Conservation (phyloP, 1,140 invertebrate species). For the Bombyx mandarina region DNA sequence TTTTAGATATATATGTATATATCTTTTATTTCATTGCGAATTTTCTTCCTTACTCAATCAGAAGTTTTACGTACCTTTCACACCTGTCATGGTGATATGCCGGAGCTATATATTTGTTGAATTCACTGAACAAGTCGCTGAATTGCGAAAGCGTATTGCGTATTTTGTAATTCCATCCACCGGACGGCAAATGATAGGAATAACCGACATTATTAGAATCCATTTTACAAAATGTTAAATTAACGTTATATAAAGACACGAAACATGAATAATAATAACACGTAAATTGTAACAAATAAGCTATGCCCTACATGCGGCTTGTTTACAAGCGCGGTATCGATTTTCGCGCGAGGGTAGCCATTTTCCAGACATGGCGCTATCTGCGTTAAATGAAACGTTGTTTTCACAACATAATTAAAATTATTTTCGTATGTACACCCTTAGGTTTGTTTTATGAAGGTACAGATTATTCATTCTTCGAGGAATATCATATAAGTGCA, state of each 20-base stretch:
- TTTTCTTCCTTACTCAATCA: too few relatives aligned
- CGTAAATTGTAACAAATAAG: constrained; percentile 31
- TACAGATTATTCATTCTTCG: too few relatives aligned
- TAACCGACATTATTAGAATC: constrained; percentile 81
- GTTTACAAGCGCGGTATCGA: constrained; percentile 68
- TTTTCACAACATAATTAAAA: too few relatives aligned
- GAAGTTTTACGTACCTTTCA: constrained; percentile 79
- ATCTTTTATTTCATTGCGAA: too few relatives aligned
- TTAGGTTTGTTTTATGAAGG: too few relatives aligned
- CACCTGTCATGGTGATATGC: constrained; percentile 97
- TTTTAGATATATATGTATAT: too few relatives aligned
- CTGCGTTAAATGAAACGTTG: too few relatives aligned
- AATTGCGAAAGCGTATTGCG: constrained; percentile 88
- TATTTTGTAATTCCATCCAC: constrained; percentile 82
- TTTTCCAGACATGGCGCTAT: neutral
- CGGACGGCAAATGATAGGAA: constrained; percentile 87
- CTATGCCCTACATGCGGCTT: constrained; percentile 44
- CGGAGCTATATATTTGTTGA: constrained; percentile 94
- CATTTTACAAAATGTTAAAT: constrained; percentile 35
- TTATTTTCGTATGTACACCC: too few relatives aligned
- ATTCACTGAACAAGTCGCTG: constrained; percentile 95
- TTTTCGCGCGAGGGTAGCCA: constrained; percentile 33
- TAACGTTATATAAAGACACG: constrained; percentile 30
- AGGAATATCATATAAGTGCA: too few relatives aligned
- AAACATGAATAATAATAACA: constrained; percentile 24